These are phyloP conservation scores for Podarcis raffonei DNA, from an alignment of 2,113 vertebrate species.

Conservation along the genomic window DNA sequence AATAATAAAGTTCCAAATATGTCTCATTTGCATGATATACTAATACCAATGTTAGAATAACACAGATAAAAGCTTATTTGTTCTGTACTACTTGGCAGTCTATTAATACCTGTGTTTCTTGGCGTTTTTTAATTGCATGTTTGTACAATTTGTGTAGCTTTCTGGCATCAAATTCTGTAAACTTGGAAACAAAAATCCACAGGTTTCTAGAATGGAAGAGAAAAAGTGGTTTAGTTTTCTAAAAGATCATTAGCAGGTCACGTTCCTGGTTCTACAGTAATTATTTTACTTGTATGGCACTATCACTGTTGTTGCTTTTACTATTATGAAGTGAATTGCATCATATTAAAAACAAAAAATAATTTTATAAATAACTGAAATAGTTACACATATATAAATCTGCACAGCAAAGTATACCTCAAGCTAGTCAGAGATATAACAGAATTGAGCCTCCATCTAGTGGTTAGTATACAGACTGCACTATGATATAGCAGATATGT, in stretches of 20 bases:
- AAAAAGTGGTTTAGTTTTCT: constrained; percentile 5
- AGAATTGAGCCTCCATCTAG: not conserved
- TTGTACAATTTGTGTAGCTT: constrained; percentile 98
- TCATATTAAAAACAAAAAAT: not conserved
- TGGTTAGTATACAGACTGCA: not conserved
- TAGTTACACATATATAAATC: not conserved
- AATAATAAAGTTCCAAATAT: constrained; percentile 4
- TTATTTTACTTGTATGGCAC: not conserved
- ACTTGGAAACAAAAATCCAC: constrained; percentile 99
- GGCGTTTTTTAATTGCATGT: constrained; percentile 97
- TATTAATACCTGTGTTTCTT: constrained; percentile 88
- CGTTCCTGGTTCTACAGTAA: not conserved
- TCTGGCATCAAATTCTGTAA: constrained; percentile 98
- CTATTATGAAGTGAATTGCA: not conserved
- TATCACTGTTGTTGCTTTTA: not conserved
- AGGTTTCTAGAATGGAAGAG: constrained; percentile 83
- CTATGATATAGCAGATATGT: not conserved
- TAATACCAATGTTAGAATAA: not conserved
- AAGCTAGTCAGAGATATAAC: not conserved
- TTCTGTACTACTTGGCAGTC: not conserved
- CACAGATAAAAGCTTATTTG: not conserved
- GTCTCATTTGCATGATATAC: not conserved
- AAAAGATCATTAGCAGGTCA: not conserved
- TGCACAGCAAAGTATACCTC: not conserved
- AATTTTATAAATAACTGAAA: not conserved